phyloP scores from a whole-genome alignment of 2,888 invertebrate species.

The Drosophila eohydei region DNA sequence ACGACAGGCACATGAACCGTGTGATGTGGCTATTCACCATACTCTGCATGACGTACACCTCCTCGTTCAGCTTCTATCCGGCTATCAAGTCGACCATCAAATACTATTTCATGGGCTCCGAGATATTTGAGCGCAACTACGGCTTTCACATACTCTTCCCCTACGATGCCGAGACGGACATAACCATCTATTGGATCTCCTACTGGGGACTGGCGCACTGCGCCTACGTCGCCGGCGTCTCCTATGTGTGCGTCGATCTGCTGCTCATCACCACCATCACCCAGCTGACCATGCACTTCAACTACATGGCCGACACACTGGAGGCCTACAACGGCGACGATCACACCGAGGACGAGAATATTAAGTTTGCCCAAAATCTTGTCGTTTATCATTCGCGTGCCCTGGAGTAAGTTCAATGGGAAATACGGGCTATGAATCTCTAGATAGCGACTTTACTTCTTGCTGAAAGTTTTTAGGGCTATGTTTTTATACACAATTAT shows the following conservation, averaged over 20 bases:
- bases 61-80: conserved; percentile 75
- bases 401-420: conserved; percentile 57
- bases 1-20: conserved; percentile 56
- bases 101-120: conserved; percentile 62
- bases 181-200: conserved; percentile 67
- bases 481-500: too few relatives aligned
- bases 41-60: conserved; percentile 74
- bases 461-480: too few relatives aligned
- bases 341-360: conserved; percentile 52
- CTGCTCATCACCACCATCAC: conserved; percentile 74
- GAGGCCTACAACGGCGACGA: conserved; percentile 51
- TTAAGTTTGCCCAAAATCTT: conserved; percentile 50
- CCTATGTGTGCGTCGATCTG: conserved; percentile 77
- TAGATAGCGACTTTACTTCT: too few relatives aligned
- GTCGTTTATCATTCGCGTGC: conserved; percentile 58
- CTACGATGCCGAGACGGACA: conserved; percentile 54
- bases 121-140: conserved; percentile 67
- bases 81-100: conserved; percentile 65
- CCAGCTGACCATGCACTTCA: conserved; percentile 76
- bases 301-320: conserved; percentile 67
- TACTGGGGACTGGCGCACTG: conserved; percentile 69
- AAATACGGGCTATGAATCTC: neutral
- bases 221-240: conserved; percentile 74
- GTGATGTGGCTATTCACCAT: conserved; percentile 68
- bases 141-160: conserved; percentile 69